Evolutionary conservation across 2,797 vertebrate species (phyloP).

Genomic region (Harpagifer antarcticus): DNA sequence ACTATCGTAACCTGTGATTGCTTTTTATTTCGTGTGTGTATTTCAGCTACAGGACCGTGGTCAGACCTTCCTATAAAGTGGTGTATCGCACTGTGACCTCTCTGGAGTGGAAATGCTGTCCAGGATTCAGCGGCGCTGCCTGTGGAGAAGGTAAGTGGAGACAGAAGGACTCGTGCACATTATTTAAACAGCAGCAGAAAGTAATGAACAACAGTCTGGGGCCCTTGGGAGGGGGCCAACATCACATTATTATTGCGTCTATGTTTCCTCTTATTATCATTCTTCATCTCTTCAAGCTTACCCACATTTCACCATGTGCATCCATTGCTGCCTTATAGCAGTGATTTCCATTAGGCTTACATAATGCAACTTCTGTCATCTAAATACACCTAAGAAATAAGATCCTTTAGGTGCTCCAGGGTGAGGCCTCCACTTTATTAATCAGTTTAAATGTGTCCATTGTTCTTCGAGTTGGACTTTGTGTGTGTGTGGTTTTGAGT

Average conservation of each 20-base stretch:
- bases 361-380: slow-evolving; percentile 65
- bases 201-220: not conserved
- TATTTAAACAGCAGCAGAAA: slow-evolving; percentile 18
- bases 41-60: slow-evolving; percentile 91
- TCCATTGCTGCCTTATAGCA: slow-evolving; percentile 21
- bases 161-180: slow-evolving; percentile 7
- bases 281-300: slow-evolving; percentile 4
- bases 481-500: slow-evolving; percentile 51
- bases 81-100: slow-evolving; percentile 92
- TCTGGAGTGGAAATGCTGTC: slow-evolving; percentile 96
- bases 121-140: slow-evolving; percentile 86
- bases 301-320: slow-evolving; percentile 8
- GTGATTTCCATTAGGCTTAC: slow-evolving; percentile 68
- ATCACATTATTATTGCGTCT: not conserved
- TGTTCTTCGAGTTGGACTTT: slow-evolving; percentile 30
- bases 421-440: slow-evolving; percentile 57
- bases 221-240: not conserved
- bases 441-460: slow-evolving; percentile 60
- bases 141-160: slow-evolving; percentile 90
- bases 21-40: slow-evolving; percentile 32
- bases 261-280: slow-evolving; percentile 20
- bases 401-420: slow-evolving; percentile 52
- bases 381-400: slow-evolving; percentile 63
- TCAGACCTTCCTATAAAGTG: slow-evolving; percentile 92
- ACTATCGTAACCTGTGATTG: not conserved